Conservation (phyloP, 2,797 vertebrate species). For the Falco concolor region DNA sequence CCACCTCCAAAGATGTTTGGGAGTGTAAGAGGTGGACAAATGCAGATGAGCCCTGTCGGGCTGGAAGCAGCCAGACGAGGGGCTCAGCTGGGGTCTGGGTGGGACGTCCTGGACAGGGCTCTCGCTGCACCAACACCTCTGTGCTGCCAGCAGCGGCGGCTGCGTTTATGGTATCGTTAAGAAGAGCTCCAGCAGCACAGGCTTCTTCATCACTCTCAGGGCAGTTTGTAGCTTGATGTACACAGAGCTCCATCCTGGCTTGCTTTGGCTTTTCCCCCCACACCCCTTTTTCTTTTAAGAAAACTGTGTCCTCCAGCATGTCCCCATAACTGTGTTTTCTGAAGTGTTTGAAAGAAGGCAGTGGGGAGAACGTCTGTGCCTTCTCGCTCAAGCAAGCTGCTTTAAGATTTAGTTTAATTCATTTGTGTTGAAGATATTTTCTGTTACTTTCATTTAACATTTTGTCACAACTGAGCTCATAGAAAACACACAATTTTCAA, state of each 20-base stretch:
- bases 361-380: not conserved
- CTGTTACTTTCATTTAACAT: not conserved
- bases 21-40: not conserved
- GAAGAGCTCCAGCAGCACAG: not conserved
- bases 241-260: not conserved
- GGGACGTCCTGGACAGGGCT: not conserved
- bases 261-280: no score
- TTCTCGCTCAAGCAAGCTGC: not conserved
- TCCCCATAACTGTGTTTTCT: not conserved
- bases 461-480: not conserved
- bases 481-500: not conserved
- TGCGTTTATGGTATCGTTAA: accelerated
- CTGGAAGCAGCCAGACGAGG: not conserved
- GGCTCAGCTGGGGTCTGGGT: not conserved
- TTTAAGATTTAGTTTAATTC: not conserved
- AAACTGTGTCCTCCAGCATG: no score
- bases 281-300: not conserved
- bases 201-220: not conserved
- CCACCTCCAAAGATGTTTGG: not conserved
- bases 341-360: not conserved
- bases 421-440: not conserved
- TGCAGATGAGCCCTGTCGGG: not conserved
- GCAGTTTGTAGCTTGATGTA: no score
- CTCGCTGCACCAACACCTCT: accelerated
- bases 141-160: accelerated